Percentiles rank a stretch among this genome's conserved stretches.
Evolutionary conservation across 2,888 invertebrate genomes (phyloP).

Genomic region (Andrena minutula): DNA sequence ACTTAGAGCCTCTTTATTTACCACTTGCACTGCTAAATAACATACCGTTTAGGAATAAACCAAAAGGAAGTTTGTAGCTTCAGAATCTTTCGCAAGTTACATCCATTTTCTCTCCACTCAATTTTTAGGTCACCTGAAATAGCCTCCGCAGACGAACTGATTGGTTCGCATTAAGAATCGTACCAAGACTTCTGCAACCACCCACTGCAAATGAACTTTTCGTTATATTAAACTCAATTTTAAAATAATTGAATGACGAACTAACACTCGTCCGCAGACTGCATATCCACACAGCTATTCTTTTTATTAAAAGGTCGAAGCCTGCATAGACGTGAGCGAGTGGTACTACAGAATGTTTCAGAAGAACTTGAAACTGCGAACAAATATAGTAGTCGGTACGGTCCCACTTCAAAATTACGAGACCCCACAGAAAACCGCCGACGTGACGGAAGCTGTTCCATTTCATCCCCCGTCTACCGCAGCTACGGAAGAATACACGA

Average conservation of each 20-base stretch:
- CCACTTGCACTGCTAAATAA: too few relatives aligned
- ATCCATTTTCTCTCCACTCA: not conserved
- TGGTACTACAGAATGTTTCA: slow-evolving; percentile 81
- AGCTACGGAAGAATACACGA: slow-evolving; percentile 40
- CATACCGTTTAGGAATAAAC: not conserved
- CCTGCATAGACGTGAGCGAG: slow-evolving; percentile 77
- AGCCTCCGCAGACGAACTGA: too few relatives aligned
- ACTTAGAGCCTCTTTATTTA: not conserved
- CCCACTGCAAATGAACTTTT: not conserved
- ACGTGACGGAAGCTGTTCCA: slow-evolving; percentile 41
- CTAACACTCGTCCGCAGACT: not conserved
- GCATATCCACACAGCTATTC: not conserved
- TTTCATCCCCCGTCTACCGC: slow-evolving; percentile 29
- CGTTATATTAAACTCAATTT: not conserved
- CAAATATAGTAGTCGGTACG: slow-evolving; percentile 76
- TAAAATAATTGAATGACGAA: not conserved
- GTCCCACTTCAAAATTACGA: slow-evolving; percentile 79
- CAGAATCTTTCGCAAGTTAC: not conserved
- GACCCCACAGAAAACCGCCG: slow-evolving; percentile 62
- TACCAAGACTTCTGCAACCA: not conserved
- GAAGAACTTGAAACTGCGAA: slow-evolving; percentile 79
- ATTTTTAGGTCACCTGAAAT: too few relatives aligned
- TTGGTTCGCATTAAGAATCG: not conserved
- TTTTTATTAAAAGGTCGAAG: slow-evolving; percentile 72
- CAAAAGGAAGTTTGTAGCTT: not conserved